phyloP scores from a whole-genome alignment of 2,797 vertebrate species.

The Furcifer pardalis region DNA sequence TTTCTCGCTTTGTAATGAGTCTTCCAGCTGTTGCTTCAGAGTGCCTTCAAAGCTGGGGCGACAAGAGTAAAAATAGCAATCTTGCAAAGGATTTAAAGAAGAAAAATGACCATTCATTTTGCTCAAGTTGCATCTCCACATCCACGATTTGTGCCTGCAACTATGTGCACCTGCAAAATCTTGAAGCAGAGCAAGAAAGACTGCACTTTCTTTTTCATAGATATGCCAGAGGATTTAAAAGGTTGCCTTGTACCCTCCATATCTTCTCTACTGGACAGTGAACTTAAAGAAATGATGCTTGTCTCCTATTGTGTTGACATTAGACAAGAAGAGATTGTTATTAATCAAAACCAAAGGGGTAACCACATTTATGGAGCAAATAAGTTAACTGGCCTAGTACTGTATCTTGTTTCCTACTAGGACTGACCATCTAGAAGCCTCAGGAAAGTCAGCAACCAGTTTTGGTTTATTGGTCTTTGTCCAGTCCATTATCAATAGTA shows the following conservation, averaged over 20 bases:
- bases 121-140: too few relatives aligned
- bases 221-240: background rate
- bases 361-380: background rate
- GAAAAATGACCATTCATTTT: background rate
- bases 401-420: background rate
- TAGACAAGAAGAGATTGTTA: background rate
- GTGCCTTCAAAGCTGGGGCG: background rate
- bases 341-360: background rate
- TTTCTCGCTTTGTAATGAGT: background rate
- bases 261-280: background rate
- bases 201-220: background rate
- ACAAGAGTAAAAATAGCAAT: background rate
- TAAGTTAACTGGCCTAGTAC: background rate
- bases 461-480: too few relatives aligned
- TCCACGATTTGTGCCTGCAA: background rate
- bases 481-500: too few relatives aligned
- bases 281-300: background rate
- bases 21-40: background rate
- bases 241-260: too few relatives aligned
- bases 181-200: background rate
- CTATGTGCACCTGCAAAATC: background rate
- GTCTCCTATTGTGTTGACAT: background rate
- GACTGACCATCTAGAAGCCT: background rate
- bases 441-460: too few relatives aligned
- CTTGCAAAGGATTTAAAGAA: background rate